These are phyloP conservation scores for Euzetes globulus DNA, from an alignment of 2,888 invertebrate genomes.

Conservation along the genomic window DNA sequence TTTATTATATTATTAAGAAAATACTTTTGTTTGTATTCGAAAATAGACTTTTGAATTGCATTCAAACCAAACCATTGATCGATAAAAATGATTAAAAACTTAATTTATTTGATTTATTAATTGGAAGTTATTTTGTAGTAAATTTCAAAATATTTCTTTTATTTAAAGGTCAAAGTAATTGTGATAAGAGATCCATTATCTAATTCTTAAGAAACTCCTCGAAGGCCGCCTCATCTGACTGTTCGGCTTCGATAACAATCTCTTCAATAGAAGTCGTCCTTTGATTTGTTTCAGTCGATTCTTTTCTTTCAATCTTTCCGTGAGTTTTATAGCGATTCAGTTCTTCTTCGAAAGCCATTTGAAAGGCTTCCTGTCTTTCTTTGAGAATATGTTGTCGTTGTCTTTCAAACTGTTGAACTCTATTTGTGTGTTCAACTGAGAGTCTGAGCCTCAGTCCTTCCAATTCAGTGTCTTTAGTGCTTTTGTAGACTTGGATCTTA, in stretches of 20 bases:
- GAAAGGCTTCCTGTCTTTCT: slow-evolving; percentile 62
- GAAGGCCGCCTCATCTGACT: slow-evolving; percentile 22
- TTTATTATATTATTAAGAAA: slow-evolving; percentile 22
- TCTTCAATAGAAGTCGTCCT: slow-evolving; percentile 13
- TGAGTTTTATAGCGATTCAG: slow-evolving; percentile 46
- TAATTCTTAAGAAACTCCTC: slow-evolving; percentile 18
- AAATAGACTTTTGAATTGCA: slow-evolving; percentile 10
- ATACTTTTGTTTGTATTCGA: slow-evolving; percentile 16
- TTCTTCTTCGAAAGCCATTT: slow-evolving; percentile 62
- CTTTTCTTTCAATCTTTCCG: slow-evolving; percentile 38
- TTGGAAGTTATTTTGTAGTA: no score
- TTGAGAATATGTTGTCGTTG: slow-evolving; percentile 54
- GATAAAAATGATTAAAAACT: not conserved
- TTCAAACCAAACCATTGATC: not conserved
- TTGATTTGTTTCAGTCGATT: not conserved
- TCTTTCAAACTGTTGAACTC: slow-evolving; percentile 55
- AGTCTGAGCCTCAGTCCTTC: slow-evolving; percentile 53
- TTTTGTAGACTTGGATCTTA: slow-evolving; percentile 62
- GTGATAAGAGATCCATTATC: no score
- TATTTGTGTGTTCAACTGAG: slow-evolving; percentile 55
- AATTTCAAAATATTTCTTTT: not conserved
- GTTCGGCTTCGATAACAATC: slow-evolving; percentile 26
- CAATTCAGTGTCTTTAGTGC: slow-evolving; percentile 58
- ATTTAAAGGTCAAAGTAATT: no score
- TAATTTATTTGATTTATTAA: not conserved